phyloP scores from a whole-genome alignment of 2,888 invertebrate species.

The Aporophyla lueneburgensis region DNA sequence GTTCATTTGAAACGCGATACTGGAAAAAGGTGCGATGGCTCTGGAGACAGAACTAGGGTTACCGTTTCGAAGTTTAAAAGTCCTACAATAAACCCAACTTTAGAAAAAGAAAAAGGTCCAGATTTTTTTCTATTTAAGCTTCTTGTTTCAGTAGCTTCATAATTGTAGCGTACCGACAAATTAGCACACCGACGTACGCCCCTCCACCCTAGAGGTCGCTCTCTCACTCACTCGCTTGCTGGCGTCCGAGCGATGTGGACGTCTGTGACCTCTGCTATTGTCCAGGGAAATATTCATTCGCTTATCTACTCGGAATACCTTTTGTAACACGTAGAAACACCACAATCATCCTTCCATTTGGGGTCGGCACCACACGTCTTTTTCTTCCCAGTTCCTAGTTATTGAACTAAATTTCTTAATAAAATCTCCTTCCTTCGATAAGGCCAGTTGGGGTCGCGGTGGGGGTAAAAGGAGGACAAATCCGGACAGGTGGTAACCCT shows the following conservation, averaged over 20 bases:
- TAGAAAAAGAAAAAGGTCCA: neutral
- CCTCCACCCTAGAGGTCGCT: too few species aligned
- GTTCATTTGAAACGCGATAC: conserved; percentile 27
- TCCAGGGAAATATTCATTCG: neutral
- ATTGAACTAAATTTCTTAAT: too few species aligned
- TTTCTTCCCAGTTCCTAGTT: neutral
- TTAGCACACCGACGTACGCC: too few species aligned
- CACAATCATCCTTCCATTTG: neutral
- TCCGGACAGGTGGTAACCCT: neutral
- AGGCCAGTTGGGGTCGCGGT: neutral
- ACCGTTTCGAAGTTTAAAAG: conserved; percentile 1
- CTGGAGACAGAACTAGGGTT: neutral
- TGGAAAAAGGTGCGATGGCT: conserved; percentile 24
- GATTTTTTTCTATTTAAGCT: neutral
- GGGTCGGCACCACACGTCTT: neutral
- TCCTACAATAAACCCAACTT: neutral
- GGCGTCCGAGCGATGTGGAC: neutral
- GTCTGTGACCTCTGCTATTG: neutral
- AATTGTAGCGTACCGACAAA: neutral
- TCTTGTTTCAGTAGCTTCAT: neutral
- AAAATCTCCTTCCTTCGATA: neutral
- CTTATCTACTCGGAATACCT: too few species aligned
- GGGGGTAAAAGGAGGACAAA: neutral
- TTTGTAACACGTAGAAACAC: too few species aligned
- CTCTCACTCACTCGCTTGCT: neutral